Conservation (phyloP, 2,113 vertebrate species). For the Xiphias gladius region DNA sequence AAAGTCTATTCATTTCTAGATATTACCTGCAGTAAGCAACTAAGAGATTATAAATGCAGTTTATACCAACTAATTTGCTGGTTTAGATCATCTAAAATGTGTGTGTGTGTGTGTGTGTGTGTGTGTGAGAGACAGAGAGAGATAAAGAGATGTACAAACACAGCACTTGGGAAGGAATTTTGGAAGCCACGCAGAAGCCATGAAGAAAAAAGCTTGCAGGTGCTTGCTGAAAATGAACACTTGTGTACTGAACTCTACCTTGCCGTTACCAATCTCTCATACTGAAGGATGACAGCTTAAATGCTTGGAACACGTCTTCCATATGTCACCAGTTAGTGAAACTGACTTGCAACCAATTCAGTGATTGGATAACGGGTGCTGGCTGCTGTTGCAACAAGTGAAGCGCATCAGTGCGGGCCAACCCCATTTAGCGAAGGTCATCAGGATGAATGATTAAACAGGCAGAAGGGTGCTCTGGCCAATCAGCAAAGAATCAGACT, state of each 20-base stretch:
- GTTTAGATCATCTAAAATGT: background rate
- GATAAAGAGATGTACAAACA: background rate
- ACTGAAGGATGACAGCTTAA: slow-evolving; percentile 37
- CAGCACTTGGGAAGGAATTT: background rate
- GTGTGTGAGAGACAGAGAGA: no score
- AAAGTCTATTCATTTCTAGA: background rate
- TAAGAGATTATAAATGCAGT: background rate
- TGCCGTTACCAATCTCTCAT: background rate
- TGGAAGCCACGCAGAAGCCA: background rate
- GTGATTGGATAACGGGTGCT: slow-evolving; percentile 39
- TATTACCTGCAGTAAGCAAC: slow-evolving; percentile 22
- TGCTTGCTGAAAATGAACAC: background rate
- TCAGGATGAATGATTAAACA: slow-evolving; percentile 61
- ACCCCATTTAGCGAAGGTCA: slow-evolving; percentile 56
- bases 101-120: background rate
- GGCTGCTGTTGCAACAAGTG: slow-evolving; percentile 5
- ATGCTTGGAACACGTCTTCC: slow-evolving; percentile 36
- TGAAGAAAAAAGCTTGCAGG: background rate
- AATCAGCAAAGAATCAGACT: slow-evolving; percentile 58
- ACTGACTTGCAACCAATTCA: slow-evolving; percentile 13
- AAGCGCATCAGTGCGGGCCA: slow-evolving; percentile 35
- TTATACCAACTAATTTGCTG: background rate
- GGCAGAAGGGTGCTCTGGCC: slow-evolving; percentile 15
- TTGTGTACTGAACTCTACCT: background rate
- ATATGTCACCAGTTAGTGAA: slow-evolving; percentile 49